Evolutionary conservation across 2,888 invertebrate genomes (phyloP).

Genomic region (Boloria selene): DNA sequence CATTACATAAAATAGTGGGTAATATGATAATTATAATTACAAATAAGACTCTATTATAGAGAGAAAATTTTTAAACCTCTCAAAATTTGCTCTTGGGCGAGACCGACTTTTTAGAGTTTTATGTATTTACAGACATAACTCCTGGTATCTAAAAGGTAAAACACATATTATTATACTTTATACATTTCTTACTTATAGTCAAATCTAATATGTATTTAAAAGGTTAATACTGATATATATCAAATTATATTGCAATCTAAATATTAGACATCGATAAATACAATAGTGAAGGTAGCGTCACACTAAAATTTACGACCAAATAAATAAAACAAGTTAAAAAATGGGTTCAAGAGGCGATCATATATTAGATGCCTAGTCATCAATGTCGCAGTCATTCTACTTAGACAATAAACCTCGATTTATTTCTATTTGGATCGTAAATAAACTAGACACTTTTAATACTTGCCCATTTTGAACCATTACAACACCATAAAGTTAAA

Average conservation of each 20-base stretch:
- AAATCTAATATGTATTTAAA: not conserved
- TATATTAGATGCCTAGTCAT: conserved; percentile 64
- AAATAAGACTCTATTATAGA: too few species aligned
- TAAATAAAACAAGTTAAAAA: conserved; percentile 60
- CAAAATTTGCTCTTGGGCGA: too few species aligned
- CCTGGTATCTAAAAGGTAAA: too few species aligned
- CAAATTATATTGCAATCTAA: conserved; percentile 26
- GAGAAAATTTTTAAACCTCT: too few species aligned
- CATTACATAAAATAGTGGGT: too few species aligned
- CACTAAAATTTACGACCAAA: conserved; percentile 47
- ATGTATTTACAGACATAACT: too few species aligned
- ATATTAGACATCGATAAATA: conserved; percentile 38
- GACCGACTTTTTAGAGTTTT: too few species aligned
- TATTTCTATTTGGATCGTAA: conserved; percentile 63
- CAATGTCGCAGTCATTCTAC: conserved; percentile 48
- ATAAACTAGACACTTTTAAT: conserved; percentile 72
- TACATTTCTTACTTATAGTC: too few species aligned
- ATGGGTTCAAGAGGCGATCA: conserved; percentile 66
- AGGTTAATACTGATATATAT: not conserved
- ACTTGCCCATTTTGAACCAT: conserved; percentile 74
- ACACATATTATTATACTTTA: too few species aligned
- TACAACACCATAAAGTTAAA: conserved; percentile 66
- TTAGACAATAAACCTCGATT: conserved; percentile 71
- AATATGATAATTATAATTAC: too few species aligned
- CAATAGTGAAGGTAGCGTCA: conserved; percentile 53